Evolutionary conservation across 1,140 invertebrate genomes (phyloP).

Genomic region (Apis laboriosa): DNA sequence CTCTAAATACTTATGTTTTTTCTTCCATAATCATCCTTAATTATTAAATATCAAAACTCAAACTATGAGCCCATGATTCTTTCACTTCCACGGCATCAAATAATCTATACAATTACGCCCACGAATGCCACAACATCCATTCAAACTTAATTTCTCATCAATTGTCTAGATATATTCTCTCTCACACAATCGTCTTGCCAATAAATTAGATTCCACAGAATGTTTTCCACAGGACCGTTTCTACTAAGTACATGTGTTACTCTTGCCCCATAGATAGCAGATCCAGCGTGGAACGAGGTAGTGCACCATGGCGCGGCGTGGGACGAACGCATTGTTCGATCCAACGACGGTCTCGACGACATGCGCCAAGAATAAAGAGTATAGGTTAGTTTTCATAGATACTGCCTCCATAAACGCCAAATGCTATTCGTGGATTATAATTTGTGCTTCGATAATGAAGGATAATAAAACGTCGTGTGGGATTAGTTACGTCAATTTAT

Average conservation of each 20-base stretch:
- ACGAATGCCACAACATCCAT: conserved; percentile 27
- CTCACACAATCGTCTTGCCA: conserved; percentile 28
- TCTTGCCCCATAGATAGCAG: too few species aligned
- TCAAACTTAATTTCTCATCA: conserved; percentile 52
- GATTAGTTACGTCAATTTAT: conserved; percentile 5
- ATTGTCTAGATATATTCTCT: conserved; percentile 42
- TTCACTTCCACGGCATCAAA: background rate
- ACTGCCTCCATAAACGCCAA: conserved; percentile 56
- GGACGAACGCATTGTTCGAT: conserved; percentile 46
- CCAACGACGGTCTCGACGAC: conserved; percentile 27
- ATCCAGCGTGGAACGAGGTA: background rate
- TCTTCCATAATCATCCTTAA: background rate
- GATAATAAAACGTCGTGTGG: conserved; percentile 62
- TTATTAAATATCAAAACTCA: background rate
- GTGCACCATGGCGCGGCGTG: conserved; percentile 46
- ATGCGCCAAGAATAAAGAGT: conserved; percentile 16
- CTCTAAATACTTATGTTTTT: background rate
- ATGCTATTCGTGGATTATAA: conserved; percentile 60
- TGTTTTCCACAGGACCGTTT: conserved; percentile 45
- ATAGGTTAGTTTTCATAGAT: conserved; percentile 16
- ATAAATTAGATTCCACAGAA: conserved; percentile 56
- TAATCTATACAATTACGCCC: conserved; percentile 59
- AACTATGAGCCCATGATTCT: background rate
- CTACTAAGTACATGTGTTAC: conserved; percentile 22
- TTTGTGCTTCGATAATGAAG: conserved; percentile 61